phyloP scores from a whole-genome alignment of 2,888 invertebrate species.

The Allophyes oxyacanthae region DNA sequence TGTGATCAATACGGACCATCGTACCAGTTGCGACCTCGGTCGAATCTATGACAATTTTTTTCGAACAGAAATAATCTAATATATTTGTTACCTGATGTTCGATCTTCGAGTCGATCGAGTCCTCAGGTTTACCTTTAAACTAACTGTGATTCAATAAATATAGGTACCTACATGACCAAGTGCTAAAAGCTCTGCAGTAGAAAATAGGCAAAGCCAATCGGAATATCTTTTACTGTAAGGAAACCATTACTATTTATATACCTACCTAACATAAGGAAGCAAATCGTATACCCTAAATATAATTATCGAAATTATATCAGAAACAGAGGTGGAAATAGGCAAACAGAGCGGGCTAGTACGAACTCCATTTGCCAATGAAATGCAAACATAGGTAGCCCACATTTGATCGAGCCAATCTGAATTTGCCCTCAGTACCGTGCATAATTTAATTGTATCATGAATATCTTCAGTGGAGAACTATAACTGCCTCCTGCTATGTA shows the following conservation, averaged over 20 bases:
- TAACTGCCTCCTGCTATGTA: slow-evolving; percentile 35
- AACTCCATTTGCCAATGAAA: slow-evolving; percentile 76
- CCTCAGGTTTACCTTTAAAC: no score
- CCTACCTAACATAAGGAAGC: slow-evolving; percentile 20
- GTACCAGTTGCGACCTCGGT: no score
- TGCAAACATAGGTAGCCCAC: slow-evolving; percentile 71
- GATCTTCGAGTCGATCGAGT: no score
- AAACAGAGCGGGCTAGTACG: slow-evolving; percentile 58
- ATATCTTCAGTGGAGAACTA: slow-evolving; percentile 56
- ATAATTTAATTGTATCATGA: slow-evolving; percentile 66
- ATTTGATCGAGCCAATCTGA: slow-evolving; percentile 65
- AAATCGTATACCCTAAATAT: slow-evolving; percentile 34
- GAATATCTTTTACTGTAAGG: slow-evolving; percentile 17
- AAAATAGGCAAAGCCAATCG: slow-evolving; percentile 10
- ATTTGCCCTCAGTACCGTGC: slow-evolving; percentile 57
- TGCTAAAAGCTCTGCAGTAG: slow-evolving; percentile 16
- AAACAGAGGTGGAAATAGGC: slow-evolving; percentile 62
- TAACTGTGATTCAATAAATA: no score
- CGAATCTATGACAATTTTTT: no score
- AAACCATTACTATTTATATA: slow-evolving; percentile 12
- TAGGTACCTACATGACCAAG: no score
- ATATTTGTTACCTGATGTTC: no score
- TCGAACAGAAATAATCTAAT: no score
- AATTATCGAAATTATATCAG: slow-evolving; percentile 66
- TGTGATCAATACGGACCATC: no score